Percentiles rank a stretch among this genome's conserved stretches.
Evolutionary conservation across 2,113 vertebrate species (phyloP).

Genomic region (Tringa solitaria): DNA sequence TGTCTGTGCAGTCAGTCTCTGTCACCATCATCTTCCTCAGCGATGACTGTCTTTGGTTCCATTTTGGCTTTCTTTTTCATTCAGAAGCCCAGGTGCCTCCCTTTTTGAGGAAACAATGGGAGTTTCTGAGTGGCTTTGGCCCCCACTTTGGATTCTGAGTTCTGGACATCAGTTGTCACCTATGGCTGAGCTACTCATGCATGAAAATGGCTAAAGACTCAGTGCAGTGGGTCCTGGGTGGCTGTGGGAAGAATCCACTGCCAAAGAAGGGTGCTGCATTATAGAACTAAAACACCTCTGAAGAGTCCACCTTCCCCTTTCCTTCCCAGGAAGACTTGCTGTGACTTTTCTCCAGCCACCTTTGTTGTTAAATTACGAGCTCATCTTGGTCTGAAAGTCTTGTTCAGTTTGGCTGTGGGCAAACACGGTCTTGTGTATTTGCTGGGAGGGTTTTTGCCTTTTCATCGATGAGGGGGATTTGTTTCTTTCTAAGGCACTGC

Average conservation of each 20-base stretch:
- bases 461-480: background rate
- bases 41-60: background rate
- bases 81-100: background rate
- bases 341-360: background rate
- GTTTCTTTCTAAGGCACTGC: background rate
- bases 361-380: background rate
- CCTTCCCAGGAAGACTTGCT: background rate
- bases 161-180: background rate
- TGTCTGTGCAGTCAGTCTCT: background rate
- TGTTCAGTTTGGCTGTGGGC: background rate
- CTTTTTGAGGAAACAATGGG: background rate
- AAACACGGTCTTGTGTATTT: background rate
- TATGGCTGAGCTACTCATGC: rapidly evolving
- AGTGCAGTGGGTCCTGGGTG: background rate
- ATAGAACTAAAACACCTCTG: background rate
- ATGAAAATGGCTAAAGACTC: background rate
- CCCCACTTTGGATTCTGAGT: background rate
- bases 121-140: background rate
- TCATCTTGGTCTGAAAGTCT: background rate
- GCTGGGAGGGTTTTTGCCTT: background rate
- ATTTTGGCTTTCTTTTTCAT: background rate
- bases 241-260: background rate
- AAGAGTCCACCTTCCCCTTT: background rate
- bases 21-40: background rate
- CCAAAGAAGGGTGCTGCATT: background rate